Evolutionary conservation across 2,888 invertebrate genomes (phyloP), one percentile per base, ranked within the genome.

Genomic region (Acleris holmiana): DNA sequence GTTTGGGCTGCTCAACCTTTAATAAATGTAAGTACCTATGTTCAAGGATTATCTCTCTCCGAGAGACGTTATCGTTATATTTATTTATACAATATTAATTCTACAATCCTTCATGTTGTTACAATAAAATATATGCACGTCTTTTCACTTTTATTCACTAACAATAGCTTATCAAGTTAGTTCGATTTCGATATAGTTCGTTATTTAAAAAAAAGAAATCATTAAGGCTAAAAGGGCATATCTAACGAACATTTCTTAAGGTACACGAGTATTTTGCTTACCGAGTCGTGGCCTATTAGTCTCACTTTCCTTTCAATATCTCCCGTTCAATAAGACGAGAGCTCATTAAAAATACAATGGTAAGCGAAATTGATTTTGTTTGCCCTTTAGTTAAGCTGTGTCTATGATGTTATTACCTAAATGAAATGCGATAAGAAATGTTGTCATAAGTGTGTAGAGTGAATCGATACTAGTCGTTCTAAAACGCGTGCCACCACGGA

Each of bases 231-330:
- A 69, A 78, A 84, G 79, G 82, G 79, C 80, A 77, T 75, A 76
- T 74, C 73, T 63, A 69, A 73, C 68, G 70, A 69, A 72, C 73
- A 68, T 66, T 69, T 74, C 76, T 73, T 53, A 47, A 64, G 57
- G 79, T 79, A 79, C 79, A 72, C 74, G 68, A 77, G 76, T 79
- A 74, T 68, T 75, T 72, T 74, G 72, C 65, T 72, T 69, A 71
- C 73, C 73, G 72, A 55, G 59, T 60, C 72, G 49, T 57, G 76
- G 76, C 75, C 79, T 84, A 88, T 91, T 91, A 84, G 91, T 83
- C 76, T 83, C 91, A 90, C 91, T 91, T 91, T 91, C 91, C 74
- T 88, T 86, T 83, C 72, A 84, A 84, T 83, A 80, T 82, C 80
- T 78, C 72, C 70, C 67, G 70, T 69, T 60, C 65, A 63, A 67